Evolutionary conservation across 2,797 vertebrate species (phyloP), one percentile per base, ranked within the genome.

Genomic region (Enteromius treurensis): DNA sequence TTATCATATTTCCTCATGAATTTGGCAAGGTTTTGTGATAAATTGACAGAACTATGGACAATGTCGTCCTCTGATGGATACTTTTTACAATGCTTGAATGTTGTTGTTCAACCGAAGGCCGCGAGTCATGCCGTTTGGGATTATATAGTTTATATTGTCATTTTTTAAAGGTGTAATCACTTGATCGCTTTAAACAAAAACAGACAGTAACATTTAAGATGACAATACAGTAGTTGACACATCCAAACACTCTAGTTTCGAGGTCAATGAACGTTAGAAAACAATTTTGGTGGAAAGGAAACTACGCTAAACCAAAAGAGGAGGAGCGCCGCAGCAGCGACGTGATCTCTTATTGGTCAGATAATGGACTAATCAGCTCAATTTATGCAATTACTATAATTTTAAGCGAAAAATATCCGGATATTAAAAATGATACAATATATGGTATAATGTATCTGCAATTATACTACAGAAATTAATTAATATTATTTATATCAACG

Each of bases 331-430:
- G 29, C 19, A 29, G 1, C 3, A 62, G 15, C n/a, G 15, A 62
- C 58, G 58, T 21, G 9, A 2, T 4, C 40, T 62, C n/a, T 60
- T 17, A 77, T 78, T 78, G 77, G 77, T 47, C 60, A n/a, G 60
- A 60, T 49, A 29, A 29, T 7, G 14, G 3, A 71, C 42, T 23
- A 47, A 47, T 71, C 42, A 29, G 69, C 23, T 47, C 6, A 45
- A 8, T 45, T 70, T 2, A 7, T 70, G 8, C 40, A 23, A 23
- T 58, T 58, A 23, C 11, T n/a, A 58, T 3, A 4, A 11, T 23
- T 23, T 23, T n/a, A 55, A 9, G 3, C 8, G 8, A 55, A 55
- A 55, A n/a, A n/a, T 8, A 55, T 58, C 21, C 21, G n/a, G 53
- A 10, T 21, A 4, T 23, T 10, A 23, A 13, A 13, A 58, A 58